Percentiles rank a stretch among this genome's conserved stretches.
Evolutionary conservation across 1,140 invertebrate species (phyloP).

Genomic region (Batillaria attramentaria): DNA sequence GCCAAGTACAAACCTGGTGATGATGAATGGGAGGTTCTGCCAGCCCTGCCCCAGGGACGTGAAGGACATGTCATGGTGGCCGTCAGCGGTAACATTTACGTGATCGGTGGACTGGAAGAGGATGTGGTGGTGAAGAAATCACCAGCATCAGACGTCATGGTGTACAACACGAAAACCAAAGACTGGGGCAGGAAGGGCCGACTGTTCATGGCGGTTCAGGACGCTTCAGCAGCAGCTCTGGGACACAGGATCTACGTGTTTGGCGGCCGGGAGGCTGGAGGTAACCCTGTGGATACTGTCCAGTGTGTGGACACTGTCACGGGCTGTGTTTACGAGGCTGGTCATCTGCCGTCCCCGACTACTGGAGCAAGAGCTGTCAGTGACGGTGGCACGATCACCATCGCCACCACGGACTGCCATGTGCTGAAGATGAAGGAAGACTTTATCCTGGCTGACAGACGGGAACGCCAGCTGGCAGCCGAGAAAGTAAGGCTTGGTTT

Average conservation of each 20-base stretch:
- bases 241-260: slow-evolving; percentile 24
- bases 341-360: not conserved
- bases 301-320: slow-evolving; percentile 14
- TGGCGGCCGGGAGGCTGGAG: not conserved
- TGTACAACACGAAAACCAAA: not conserved
- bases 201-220: not conserved
- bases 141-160: not conserved
- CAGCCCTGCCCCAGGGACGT: not conserved
- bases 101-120: slow-evolving; percentile 11
- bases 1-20: slow-evolving; percentile 6
- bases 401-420: not conserved
- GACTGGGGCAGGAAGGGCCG: not conserved
- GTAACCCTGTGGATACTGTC: not conserved
- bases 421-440: slow-evolving; percentile 6
- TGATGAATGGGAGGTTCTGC: slow-evolving; percentile 23
- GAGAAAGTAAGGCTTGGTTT: too few species aligned
- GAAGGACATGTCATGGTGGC: slow-evolving; percentile 15
- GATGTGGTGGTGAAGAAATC: not conserved
- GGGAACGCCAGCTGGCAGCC: not conserved
- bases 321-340: not conserved
- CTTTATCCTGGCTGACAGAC: not conserved
- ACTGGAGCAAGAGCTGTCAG: not conserved
- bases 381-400: slow-evolving; percentile 8
- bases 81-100: not conserved
- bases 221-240: not conserved